Evolutionary conservation across 37 sponge, comb jelly and placozoan genomes (phyloP), one percentile per base, ranked within the genome.

Genomic region (Beroe forskalii): DNA sequence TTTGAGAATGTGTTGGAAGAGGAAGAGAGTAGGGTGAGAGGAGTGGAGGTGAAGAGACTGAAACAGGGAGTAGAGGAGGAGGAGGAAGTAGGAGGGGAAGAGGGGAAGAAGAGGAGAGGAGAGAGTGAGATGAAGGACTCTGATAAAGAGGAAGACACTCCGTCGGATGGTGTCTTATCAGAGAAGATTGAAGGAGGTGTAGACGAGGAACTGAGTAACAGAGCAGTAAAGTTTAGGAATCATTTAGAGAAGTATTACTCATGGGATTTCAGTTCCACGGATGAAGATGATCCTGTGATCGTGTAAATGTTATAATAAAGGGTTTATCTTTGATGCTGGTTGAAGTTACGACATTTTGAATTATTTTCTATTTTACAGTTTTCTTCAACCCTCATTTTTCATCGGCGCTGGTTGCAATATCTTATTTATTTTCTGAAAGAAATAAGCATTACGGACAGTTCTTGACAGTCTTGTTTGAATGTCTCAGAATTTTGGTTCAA

Each of bases 251-350:
- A 94, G 43, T 90, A 91, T 69, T 97, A 76, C 90, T 92, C 91
- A 22, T 97, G 96, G 96, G 97, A 97, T 48, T 97, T 97, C 67
- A 89, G 90, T 40, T 31, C 42, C 23, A 93, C 92, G 76, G 90
- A 90, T 60, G 93, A 94, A 27, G 97, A 97, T 30, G 90, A 83
- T 90, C 92, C 92, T 3, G 96, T 96, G 36, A 94, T 94, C 23
- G 90, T 97, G 24, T 95, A 69, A 35, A 69, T 35, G 72, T 62
- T 63, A 3, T 20, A 55, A 20, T 55, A 55, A 55, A 55, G 9
- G 17, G 9, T 55, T 55, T 55, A 55, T 17, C 60, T 9, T 55
- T 17, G 60, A 20, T 55, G 9, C 17, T 55, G 17, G 60, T 55
- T 55, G 60, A 17, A 55, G n/a, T n/a, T n/a, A n/a, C n/a, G n/a